Evolutionary conservation across 2,113 vertebrate genomes (phyloP).

Genomic region (Trinectes maculatus): DNA sequence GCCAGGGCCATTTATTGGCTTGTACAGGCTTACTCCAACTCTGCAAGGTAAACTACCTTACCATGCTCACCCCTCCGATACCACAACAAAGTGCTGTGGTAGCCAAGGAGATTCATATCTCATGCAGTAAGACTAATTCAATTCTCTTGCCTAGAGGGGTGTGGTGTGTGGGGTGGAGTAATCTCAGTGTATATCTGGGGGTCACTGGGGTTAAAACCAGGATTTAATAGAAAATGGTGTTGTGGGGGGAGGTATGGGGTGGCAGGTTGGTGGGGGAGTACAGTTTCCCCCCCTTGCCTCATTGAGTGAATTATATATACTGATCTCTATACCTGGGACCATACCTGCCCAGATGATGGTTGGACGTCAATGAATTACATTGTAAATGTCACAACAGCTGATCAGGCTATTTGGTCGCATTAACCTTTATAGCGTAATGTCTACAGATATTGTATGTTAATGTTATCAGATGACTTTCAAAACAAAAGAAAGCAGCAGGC

Average conservation of each 20-base stretch:
- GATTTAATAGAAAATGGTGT: slow-evolving; percentile 68
- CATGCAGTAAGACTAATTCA: slow-evolving; percentile 46
- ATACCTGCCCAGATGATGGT: background rate
- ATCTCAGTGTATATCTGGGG: slow-evolving; percentile 44
- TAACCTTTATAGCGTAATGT: background rate
- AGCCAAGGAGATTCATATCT: slow-evolving; percentile 33
- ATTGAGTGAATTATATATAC: slow-evolving; percentile 18
- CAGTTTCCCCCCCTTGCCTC: slow-evolving; percentile 18
- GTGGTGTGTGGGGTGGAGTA: slow-evolving; percentile 13
- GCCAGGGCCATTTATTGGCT: background rate
- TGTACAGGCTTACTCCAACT: slow-evolving; percentile 3
- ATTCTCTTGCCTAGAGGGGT: slow-evolving; percentile 47
- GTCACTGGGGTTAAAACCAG: slow-evolving; percentile 62
- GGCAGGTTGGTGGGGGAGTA: background rate
- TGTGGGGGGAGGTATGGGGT: slow-evolving; percentile 56
- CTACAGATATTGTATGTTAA: slow-evolving; percentile 5
- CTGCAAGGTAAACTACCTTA: background rate
- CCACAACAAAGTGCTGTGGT: background rate
- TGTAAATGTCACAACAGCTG: background rate
- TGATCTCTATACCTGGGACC: background rate
- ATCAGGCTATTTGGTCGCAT: no score
- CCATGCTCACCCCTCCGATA: background rate
- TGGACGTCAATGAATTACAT: slow-evolving; percentile 2
- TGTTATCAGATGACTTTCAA: background rate
- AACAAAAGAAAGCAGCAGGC: background rate